Evolutionary conservation across 2,888 invertebrate genomes (phyloP), one percentile per base, ranked within the genome.

Genomic region (Dichetophora obliterata): DNA sequence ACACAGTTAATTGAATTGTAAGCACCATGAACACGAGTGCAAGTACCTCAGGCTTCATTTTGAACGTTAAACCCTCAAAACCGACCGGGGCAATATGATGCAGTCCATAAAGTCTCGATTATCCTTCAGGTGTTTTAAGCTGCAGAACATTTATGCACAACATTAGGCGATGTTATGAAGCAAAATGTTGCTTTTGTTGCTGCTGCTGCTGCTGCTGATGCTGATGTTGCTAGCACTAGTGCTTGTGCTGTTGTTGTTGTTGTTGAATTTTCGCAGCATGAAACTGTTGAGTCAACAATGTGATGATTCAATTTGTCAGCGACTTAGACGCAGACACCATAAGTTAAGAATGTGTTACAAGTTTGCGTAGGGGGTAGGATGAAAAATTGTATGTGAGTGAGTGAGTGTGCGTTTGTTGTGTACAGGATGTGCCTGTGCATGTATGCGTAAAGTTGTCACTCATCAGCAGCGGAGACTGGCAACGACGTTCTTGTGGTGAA

Each of bases 271-370:
- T 11, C 61, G 16, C 8, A n/a, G 72, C 34, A 19, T 24, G 57
- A 71, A 52, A 31, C 48, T 65, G 65, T 50, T 65, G 73, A 34
- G 43, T 63, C 37, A 63, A 50, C 43, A 50, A 24, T 24, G 50
- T 65, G 63, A 65, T 65, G 52, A 73, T 63, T 73, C 48, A 73
- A 73, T 65, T 63, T 65, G 71, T 59, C 43, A 22, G 50, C 22
- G 48, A 69, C 50, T 19, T 34, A 69, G 52, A 69, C 69, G 69
- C 27, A 34, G 61, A 31, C 73, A 73, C n/a, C 48, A 31, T 31
- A 52, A 65, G 50, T 52, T 65, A 43, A 73, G 65, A 73, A 73
- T 65, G 65, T 24, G 50, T 71, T 24, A 68, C 68, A 50, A 68
- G 68, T 68, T 50, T 50, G 24, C 8, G 16, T 66, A 16, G 22